phyloP scores from a whole-genome alignment of 2,888 invertebrate species.

The Drepanosiphum platanoidis region DNA sequence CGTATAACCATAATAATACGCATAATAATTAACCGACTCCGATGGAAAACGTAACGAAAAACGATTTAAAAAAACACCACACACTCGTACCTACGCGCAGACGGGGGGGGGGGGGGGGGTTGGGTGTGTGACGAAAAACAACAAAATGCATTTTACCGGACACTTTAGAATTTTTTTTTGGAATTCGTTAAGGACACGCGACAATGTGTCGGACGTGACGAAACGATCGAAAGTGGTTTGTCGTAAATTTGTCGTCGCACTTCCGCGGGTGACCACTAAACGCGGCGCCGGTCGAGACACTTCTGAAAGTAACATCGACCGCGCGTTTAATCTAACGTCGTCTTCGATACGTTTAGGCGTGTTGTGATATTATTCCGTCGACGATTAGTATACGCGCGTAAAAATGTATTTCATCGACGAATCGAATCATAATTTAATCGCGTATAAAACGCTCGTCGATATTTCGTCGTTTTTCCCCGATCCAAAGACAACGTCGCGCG shows the following conservation, averaged over 20 bases:
- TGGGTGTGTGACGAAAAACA: constrained; percentile 36
- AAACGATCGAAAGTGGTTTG: constrained; percentile 43
- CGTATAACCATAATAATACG: no score
- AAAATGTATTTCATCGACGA: neutral
- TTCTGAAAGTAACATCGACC: constrained; percentile 11
- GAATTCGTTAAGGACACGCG: constrained; percentile 1
- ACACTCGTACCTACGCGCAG: neutral
- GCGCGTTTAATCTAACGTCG: no score
- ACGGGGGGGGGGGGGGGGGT: no score
- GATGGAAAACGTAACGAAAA: no score
- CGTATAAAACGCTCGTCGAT: neutral
- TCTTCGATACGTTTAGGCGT: no score
- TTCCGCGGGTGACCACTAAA: no score
- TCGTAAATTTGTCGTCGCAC: constrained; percentile 44
- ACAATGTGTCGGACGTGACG: constrained; percentile 22
- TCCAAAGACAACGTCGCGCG: neutral
- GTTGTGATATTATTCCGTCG: neutral
- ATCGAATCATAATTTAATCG: neutral
- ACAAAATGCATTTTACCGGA: constrained; percentile 5
- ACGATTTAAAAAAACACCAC: no score
- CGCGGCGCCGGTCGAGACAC: neutral
- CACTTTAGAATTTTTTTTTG: constrained; percentile 1
- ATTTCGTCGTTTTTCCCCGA: neutral
- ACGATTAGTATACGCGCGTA: neutral
- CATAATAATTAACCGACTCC: no score